Conservation (phyloP, 2,797 vertebrate genomes). For the Cuculus canorus region DNA sequence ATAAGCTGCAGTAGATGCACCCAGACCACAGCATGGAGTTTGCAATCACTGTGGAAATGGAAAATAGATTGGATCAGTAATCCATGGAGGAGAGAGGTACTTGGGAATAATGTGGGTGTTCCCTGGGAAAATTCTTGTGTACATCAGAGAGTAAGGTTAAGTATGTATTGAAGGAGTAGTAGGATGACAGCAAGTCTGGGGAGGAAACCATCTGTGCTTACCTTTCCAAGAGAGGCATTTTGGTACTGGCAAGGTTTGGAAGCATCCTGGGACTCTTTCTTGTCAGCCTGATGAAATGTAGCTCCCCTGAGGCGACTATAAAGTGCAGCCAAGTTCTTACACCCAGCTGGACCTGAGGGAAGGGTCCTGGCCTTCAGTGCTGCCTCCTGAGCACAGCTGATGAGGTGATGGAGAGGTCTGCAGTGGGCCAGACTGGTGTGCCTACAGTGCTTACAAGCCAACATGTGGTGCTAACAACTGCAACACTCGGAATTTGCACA, state of each 20-base stretch:
- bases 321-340: background rate
- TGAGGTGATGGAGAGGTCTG: conserved; percentile 34
- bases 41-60: background rate
- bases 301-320: background rate
- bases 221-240: background rate
- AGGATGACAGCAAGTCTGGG: background rate
- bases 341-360: background rate
- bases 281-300: background rate
- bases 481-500: background rate
- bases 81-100: background rate
- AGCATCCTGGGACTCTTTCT: background rate
- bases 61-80: background rate
- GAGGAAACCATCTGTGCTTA: background rate
- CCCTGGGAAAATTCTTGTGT: background rate
- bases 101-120: background rate
- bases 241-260: background rate
- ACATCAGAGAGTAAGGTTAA: background rate
- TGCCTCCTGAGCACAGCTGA: background rate
- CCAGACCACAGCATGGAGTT: background rate
- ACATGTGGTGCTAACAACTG: conserved; percentile 14
- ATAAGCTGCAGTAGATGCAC: background rate
- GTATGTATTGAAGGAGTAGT: background rate
- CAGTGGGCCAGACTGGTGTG: background rate
- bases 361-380: background rate
- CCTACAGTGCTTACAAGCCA: background rate